phyloP scores from a whole-genome alignment of 2,797 vertebrate species.

The Esox lucius region DNA sequence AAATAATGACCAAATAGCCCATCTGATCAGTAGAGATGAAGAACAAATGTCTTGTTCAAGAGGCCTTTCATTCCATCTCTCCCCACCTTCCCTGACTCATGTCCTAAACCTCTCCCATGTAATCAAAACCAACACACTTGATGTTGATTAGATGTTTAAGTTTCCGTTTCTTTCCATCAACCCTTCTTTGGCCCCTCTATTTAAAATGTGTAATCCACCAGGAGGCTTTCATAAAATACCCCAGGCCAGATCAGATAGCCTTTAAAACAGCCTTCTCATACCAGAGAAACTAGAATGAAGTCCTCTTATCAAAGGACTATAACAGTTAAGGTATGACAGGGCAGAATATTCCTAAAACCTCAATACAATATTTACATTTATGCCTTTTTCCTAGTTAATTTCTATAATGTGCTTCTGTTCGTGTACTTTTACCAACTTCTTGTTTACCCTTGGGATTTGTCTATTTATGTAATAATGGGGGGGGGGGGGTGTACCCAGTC shows the following conservation, averaged over 20 bases:
- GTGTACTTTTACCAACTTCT: too few species aligned
- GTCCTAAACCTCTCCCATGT: constrained; percentile 50
- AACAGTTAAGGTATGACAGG: background rate
- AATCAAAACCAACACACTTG: constrained; percentile 40
- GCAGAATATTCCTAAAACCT: constrained; percentile 24
- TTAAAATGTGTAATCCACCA: constrained; percentile 45
- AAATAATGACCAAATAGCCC: background rate
- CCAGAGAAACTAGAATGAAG: constrained; percentile 32
- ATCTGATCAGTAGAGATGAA: background rate
- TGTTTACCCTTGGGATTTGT: too few species aligned
- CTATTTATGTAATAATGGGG: too few species aligned
- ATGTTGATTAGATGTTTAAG: constrained; percentile 57
- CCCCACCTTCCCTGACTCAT: constrained; percentile 15
- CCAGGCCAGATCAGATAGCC: constrained; percentile 25
- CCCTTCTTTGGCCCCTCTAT: constrained; percentile 48
- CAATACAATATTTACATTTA: constrained; percentile 19
- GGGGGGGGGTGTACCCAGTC: too few species aligned
- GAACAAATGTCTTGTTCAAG: constrained; percentile 24
- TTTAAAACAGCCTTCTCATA: constrained; percentile 55
- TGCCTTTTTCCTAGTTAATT: background rate
- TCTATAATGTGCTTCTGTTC: too few species aligned
- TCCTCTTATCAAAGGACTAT: constrained; percentile 5
- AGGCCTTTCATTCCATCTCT: background rate
- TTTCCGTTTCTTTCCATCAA: constrained; percentile 37
- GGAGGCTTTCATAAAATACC: constrained; percentile 21